These are phyloP conservation scores for Scomber colias DNA, from an alignment of 2,113 vertebrate genomes.

Conservation along the genomic window DNA sequence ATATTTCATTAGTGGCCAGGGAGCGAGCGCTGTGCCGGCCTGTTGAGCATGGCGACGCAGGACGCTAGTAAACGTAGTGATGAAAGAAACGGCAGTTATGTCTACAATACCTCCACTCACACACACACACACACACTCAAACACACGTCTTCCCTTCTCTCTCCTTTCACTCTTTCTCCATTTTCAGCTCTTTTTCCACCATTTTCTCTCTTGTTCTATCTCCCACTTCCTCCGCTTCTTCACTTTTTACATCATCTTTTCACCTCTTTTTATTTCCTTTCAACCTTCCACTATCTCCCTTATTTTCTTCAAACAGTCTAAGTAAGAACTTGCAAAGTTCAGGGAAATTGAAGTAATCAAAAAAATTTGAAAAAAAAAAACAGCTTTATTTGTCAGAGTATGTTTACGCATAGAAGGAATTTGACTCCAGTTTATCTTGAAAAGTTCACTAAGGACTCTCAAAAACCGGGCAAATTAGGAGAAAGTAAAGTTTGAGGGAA, in stretches of 20 bases:
- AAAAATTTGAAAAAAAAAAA: no score
- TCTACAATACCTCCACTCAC: not conserved
- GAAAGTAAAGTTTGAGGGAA: not conserved
- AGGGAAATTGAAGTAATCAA: not conserved
- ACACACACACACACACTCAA: slow-evolving; percentile 10
- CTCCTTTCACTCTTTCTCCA: slow-evolving; percentile 4
- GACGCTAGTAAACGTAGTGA: slow-evolving; percentile 51
- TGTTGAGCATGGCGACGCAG: slow-evolving; percentile 38
- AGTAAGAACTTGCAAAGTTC: not conserved
- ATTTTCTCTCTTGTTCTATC: not conserved
- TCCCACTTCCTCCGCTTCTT: not conserved
- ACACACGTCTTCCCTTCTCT: not conserved
- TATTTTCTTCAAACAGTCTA: no score
- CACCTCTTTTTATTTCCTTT: not conserved
- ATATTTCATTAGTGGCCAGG: slow-evolving; percentile 57
- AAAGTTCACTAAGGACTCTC: not conserved
- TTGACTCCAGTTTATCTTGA: not conserved
- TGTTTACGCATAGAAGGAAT: no score
- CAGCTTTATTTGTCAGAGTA: no score
- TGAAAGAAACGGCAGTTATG: slow-evolving; percentile 52
- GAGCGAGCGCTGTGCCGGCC: slow-evolving; percentile 23
- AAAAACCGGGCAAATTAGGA: slow-evolving; percentile 2
- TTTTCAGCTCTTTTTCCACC: not conserved
- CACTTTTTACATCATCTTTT: not conserved
- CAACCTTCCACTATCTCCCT: not conserved